Evolutionary conservation across 2,888 invertebrate genomes (phyloP).

Genomic region (Leptopilina myrica): DNA sequence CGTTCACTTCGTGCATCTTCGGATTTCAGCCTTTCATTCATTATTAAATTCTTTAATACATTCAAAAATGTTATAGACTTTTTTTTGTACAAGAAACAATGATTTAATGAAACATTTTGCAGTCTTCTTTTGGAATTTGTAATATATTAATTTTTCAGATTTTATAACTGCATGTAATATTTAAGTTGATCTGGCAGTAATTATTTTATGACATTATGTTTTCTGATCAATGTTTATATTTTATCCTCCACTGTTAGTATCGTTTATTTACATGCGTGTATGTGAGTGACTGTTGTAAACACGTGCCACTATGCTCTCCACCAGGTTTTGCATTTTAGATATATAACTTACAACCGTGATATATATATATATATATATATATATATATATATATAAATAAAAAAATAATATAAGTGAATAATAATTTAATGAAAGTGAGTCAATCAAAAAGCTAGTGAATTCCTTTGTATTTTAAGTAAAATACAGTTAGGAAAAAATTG

Average conservation of each 20-base stretch:
- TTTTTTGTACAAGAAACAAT: background rate
- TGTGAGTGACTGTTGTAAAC: too few relatives aligned
- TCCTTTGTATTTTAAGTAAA: background rate
- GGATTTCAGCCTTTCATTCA: background rate
- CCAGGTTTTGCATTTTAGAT: too few relatives aligned
- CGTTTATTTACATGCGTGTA: too few relatives aligned
- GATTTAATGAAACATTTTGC: background rate
- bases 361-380: too few relatives aligned
- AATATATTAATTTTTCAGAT: background rate
- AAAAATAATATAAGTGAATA: background rate
- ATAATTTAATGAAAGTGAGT: background rate
- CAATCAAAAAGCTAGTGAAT: background rate
- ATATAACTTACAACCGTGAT: too few relatives aligned
- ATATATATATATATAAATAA: background rate
- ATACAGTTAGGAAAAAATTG: background rate
- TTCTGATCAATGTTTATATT: too few relatives aligned
- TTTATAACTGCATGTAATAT: too few relatives aligned
- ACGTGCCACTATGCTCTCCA: too few relatives aligned
- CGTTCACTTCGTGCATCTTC: background rate
- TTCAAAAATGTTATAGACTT: background rate
- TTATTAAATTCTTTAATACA: background rate
- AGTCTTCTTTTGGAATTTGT: background rate
- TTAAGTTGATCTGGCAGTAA: too few relatives aligned
- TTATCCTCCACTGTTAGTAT: too few relatives aligned
- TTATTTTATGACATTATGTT: too few relatives aligned